phyloP scores from a whole-genome alignment of 2,113 vertebrate species.

The Orcinus orca region DNA sequence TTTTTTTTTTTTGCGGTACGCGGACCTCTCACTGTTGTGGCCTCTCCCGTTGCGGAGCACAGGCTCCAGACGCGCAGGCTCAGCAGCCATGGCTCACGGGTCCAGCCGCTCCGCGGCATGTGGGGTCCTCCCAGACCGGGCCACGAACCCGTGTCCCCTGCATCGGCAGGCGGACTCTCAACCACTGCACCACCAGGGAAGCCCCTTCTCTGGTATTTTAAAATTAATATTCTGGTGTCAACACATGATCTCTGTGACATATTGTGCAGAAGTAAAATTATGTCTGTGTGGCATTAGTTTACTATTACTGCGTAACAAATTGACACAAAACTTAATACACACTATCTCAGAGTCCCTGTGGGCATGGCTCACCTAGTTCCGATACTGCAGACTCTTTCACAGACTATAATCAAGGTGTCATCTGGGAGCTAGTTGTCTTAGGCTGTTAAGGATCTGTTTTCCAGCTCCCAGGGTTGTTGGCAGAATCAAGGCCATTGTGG shows the following conservation, averaged over 20 bases:
- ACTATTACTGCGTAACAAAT: background rate
- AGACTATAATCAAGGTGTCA: background rate
- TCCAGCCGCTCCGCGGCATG: too few relatives aligned
- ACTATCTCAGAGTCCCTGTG: background rate
- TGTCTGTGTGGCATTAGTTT: background rate
- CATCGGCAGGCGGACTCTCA: too few relatives aligned
- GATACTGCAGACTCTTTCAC: background rate
- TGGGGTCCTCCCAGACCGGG: too few relatives aligned
- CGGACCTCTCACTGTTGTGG: too few relatives aligned
- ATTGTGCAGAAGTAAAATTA: background rate
- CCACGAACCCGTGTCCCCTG: too few relatives aligned
- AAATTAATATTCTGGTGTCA: background rate
- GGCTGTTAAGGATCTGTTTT: background rate
- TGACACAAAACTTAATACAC: background rate
- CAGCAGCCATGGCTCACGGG: too few relatives aligned
- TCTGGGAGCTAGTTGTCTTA: background rate
- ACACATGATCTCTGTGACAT: background rate
- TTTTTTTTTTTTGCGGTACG: too few relatives aligned
- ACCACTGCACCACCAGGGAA: too few relatives aligned
- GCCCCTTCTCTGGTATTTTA: background rate
- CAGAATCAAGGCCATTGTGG: background rate
- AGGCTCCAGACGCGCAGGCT: too few relatives aligned
- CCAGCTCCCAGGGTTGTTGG: background rate
- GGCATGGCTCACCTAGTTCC: too few relatives aligned
- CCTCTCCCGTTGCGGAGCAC: too few relatives aligned